These are phyloP conservation scores for Saimiri boliviensis DNA, from an alignment of 2,113 vertebrate species.

Conservation along the genomic window DNA sequence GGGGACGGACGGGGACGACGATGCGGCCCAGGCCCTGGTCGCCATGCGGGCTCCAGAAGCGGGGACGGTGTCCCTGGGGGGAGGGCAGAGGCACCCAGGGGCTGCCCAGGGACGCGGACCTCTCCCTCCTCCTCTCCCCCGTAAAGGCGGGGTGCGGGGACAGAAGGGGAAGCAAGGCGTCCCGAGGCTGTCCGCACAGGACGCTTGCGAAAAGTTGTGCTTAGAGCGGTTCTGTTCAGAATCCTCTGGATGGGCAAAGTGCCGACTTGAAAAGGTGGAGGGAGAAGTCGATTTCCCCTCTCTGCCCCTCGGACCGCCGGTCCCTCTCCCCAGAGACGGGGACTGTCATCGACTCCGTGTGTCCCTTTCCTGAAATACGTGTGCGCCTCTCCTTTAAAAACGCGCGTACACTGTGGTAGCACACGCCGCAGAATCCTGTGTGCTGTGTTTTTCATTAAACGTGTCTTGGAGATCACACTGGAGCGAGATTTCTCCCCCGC, in stretches of 20 bases:
- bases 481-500: not conserved
- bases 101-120: not conserved
- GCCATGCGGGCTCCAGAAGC: not conserved
- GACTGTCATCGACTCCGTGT: not conserved
- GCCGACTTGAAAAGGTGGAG: not conserved
- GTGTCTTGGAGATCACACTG: not conserved
- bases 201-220: not conserved
- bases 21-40: not conserved
- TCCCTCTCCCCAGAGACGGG: not conserved
- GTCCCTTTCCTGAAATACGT: not conserved
- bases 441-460: not conserved
- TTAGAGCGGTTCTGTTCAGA: not conserved
- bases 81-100: not conserved
- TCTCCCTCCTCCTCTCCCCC: not conserved
- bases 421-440: rapidly evolving
- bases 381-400: not conserved
- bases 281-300: not conserved
- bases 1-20: not conserved
- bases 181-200: not conserved
- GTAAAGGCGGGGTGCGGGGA: not conserved
- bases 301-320: not conserved
- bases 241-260: not conserved
- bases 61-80: not conserved
- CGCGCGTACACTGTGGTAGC: not conserved
- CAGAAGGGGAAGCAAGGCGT: not conserved